phyloP scores from a whole-genome alignment of 2,797 vertebrate genomes.

The Macroramphosus scolopax region DNA sequence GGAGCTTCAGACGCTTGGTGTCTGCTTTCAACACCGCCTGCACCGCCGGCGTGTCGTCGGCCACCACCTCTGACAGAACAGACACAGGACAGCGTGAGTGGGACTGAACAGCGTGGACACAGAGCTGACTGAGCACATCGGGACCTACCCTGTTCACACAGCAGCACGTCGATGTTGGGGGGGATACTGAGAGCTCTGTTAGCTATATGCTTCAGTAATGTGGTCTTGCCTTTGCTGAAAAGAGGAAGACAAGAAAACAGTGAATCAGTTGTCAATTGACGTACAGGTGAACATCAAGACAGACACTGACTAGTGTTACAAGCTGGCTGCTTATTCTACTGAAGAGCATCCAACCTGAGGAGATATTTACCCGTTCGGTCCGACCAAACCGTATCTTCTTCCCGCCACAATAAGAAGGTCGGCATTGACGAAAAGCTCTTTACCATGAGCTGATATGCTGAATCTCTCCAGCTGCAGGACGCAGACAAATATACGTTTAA shows the following conservation, averaged over 20 bases:
- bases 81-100: not conserved
- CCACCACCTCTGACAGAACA: slow-evolving; percentile 82
- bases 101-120: fast-evolving
- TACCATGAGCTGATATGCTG: slow-evolving; percentile 94
- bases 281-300: no score
- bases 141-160: slow-evolving; percentile 89
- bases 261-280: no score
- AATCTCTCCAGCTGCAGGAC: slow-evolving; percentile 87
- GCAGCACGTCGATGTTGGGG: slow-evolving; percentile 90
- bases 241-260: not conserved
- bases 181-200: slow-evolving; percentile 91
- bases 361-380: slow-evolving; percentile 88
- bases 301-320: no score
- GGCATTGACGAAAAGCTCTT: slow-evolving; percentile 91
- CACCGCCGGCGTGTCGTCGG: slow-evolving; percentile 88
- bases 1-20: slow-evolving; percentile 83
- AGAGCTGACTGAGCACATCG: not conserved
- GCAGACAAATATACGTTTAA: not conserved
- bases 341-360: no score
- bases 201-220: slow-evolving; percentile 91
- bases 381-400: slow-evolving; percentile 91
- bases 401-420: slow-evolving; percentile 91
- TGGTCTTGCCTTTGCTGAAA: slow-evolving; percentile 91
- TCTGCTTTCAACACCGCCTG: slow-evolving; percentile 91
- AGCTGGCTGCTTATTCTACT: no score